Evolutionary conservation across 2,888 invertebrate species (phyloP).

Genomic region (Magallana nippona): DNA sequence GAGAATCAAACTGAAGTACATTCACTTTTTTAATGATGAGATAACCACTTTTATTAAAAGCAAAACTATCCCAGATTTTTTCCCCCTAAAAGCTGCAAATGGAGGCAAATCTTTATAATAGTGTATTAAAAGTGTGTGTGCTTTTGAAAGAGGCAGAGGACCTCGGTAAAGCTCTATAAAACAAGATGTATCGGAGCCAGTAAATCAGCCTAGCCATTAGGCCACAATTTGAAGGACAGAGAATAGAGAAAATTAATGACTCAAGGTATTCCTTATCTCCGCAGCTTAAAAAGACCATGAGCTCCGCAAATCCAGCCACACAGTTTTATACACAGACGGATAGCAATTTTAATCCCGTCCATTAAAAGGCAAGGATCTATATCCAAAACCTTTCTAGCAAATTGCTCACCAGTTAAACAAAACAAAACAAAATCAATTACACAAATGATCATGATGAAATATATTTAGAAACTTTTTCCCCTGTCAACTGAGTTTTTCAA

Average conservation of each 20-base stretch:
- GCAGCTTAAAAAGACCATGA: background rate
- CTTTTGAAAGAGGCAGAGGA: too few species aligned
- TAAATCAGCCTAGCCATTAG: background rate
- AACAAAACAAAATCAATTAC: constrained; percentile 17
- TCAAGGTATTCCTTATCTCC: background rate
- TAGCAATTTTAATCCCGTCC: constrained; percentile 22
- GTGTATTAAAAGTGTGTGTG: too few species aligned
- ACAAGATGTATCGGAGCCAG: too few species aligned
- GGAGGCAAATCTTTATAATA: too few species aligned
- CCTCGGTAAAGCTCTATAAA: too few species aligned
- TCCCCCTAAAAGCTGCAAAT: too few species aligned
- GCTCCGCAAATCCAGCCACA: background rate
- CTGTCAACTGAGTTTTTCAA: background rate
- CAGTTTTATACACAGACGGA: constrained; percentile 29
- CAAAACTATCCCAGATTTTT: too few species aligned
- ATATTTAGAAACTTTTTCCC: constrained; percentile 8
- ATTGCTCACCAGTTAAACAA: constrained; percentile 27
- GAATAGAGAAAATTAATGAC: constrained; percentile 16
- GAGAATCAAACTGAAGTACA: too few species aligned
- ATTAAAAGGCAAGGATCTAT: constrained; percentile 20
- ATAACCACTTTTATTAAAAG: too few species aligned
- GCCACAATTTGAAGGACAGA: constrained; percentile 3
- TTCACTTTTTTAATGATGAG: too few species aligned
- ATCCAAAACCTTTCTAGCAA: constrained; percentile 24
- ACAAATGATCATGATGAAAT: constrained; percentile 4